Evolutionary conservation across 2,888 invertebrate genomes (phyloP).

Genomic region (Eledone cirrhosa): DNA sequence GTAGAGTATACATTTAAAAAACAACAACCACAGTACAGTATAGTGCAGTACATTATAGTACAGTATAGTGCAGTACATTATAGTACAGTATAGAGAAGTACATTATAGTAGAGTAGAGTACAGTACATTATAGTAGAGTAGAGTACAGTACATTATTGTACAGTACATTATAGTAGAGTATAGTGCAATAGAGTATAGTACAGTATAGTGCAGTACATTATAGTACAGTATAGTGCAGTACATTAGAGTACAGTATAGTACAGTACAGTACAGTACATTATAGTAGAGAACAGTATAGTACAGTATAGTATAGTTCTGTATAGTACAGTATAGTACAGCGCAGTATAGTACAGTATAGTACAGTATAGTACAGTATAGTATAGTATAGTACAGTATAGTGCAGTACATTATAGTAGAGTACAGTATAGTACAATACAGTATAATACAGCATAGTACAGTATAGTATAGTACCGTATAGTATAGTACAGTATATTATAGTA

Average conservation of each 20-base stretch:
- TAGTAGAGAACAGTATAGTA: background rate
- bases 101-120: background rate
- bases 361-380: background rate
- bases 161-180: no score
- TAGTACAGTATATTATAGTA: no score
- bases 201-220: no score
- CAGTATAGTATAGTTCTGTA: background rate
- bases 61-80: no score
- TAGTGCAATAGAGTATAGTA: no score
- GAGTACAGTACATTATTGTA: no score
- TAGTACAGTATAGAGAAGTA: conserved; percentile 30
- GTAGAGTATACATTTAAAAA: no score
- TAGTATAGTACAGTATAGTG: conserved; percentile 30
- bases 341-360: background rate
- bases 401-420: no score
- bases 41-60: no score
- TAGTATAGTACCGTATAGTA: no score
- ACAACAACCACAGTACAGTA: conserved; percentile 32
- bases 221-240: background rate
- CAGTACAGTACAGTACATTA: background rate
- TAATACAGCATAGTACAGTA: no score
- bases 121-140: background rate
- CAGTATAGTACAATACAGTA: no score
- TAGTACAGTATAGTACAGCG: background rate
- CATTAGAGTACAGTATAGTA: background rate